Evolutionary conservation across 2,888 invertebrate genomes (phyloP).

Genomic region (Yponomeuta malinellus): DNA sequence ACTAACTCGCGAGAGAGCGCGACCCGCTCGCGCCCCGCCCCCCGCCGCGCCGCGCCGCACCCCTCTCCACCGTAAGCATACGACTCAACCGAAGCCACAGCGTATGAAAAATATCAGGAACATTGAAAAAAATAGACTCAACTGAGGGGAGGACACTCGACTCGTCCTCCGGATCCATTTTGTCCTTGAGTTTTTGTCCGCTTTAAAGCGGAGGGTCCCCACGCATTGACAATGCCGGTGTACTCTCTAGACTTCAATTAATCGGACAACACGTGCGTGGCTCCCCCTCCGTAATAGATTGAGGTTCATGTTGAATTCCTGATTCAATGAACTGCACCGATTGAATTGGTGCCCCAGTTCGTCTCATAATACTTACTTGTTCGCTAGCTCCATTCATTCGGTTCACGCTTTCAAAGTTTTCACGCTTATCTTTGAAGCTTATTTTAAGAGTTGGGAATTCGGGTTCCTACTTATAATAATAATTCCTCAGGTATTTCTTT

Average conservation of each 20-base stretch:
- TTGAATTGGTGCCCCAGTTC: conserved; percentile 22
- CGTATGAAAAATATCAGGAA: conserved; percentile 49
- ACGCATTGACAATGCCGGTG: conserved; percentile 24
- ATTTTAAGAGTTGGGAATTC: neutral
- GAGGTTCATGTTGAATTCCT: conserved; percentile 39
- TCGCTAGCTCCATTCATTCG: conserved; percentile 8
- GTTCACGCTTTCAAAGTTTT: conserved; percentile 2
- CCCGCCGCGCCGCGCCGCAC: conserved; percentile 27
- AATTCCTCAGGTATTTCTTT: neutral
- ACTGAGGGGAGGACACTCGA: conserved; percentile 34
- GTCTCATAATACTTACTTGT: conserved; percentile 4
- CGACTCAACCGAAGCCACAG: conserved; percentile 24
- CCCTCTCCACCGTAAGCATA: conserved; percentile 48
- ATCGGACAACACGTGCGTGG: conserved; percentile 67
- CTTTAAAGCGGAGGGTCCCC: conserved; percentile 22
- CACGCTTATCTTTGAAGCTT: neutral
- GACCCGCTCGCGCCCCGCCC: conserved; percentile 50
- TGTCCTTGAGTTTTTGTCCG: conserved; percentile 11
- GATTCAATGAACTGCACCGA: conserved; percentile 46
- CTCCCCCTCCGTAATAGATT: conserved; percentile 40
- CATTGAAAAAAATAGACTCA: conserved; percentile 51
- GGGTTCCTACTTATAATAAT: neutral
- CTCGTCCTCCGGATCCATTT: conserved; percentile 31
- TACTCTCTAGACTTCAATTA: conserved; percentile 57
- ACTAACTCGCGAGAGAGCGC: conserved; percentile 69